Evolutionary conservation across 2,797 vertebrate genomes (phyloP).

Genomic region (Karalla daura): DNA sequence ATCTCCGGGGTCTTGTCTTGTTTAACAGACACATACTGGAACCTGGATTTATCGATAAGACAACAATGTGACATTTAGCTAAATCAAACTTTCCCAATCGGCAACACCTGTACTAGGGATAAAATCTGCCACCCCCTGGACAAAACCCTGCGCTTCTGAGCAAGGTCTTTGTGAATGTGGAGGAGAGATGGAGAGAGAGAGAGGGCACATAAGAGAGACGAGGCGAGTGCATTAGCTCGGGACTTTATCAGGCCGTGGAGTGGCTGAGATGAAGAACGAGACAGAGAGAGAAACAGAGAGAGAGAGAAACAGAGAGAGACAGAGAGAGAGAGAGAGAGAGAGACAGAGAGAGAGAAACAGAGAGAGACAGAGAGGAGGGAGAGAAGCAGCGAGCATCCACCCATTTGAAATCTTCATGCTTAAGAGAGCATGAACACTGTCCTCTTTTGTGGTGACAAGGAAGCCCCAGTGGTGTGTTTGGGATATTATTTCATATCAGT

Average conservation of each 20-base stretch:
- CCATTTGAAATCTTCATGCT: neutral
- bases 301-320: neutral
- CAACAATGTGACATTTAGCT: neutral
- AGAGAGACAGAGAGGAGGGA: neutral
- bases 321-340: neutral
- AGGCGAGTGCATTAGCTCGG: constrained; percentile 4
- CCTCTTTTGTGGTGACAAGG: neutral
- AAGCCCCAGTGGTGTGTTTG: neutral
- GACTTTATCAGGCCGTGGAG: constrained; percentile 1
- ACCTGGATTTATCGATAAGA: no score
- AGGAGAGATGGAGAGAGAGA: neutral
- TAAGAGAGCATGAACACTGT: neutral
- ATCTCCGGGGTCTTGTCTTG: no score
- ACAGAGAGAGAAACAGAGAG: neutral
- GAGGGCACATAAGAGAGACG: neutral
- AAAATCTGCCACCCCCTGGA: neutral
- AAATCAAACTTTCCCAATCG: neutral
- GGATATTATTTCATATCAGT: neutral
- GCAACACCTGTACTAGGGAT: neutral
- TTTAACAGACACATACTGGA: no score
- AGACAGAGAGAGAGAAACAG: neutral
- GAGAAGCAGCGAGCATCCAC: neutral
- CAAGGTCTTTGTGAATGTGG: neutral
- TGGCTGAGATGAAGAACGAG: neutral
- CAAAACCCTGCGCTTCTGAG: neutral